Base-by-base conservation (phyloP, 64 coral and sea anemone species). In the Catalaphyllia jardinei region DNA sequence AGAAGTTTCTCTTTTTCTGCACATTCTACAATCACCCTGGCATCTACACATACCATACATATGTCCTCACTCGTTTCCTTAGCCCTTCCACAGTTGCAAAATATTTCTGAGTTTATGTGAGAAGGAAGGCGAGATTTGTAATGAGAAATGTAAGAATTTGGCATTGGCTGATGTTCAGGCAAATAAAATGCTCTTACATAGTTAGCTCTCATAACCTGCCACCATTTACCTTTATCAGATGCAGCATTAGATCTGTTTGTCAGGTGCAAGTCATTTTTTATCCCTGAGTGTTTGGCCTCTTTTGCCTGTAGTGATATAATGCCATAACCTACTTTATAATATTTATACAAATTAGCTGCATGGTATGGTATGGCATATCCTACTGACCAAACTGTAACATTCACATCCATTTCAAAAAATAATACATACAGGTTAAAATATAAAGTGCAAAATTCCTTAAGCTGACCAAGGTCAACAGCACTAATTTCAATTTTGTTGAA, bases 181-280 rank as follows among this genome's bases (percentile, higher is more conserved):
- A 87, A 72, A 73, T 92, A 87, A 74, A 87, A 92, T 59, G 75
- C 69, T 77, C 82, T 86, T 1, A 92, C 90, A 87, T 87, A 92
- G 4, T 92, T 92, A 18, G 73, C 46, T 50, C 60, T 75, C 90
- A 92, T 92, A 12, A 92, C 82, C 49, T 92, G 90, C 24, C 35
- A 60, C 90, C 90, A 92, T 60, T 92, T 92, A 31, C 90, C 83
- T 10, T 86, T 14, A 46, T 52, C 8, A 85, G 50, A 12, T 49
- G 25, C 77, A 10, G 87, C 59, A 20, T 46, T 75, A 38, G 73
- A 88, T 60, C 87, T 39, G 74, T 88, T 88, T n/a, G 54, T 88
- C 50, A 88, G 29, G 60, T 24, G 29, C n/a, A 90, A 55, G 74
- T 88, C 87, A 62, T 46, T 88, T 57, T 88, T 88, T 18, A 92